phyloP scores from a whole-genome alignment of 2,113 vertebrate genomes.

The Dinomys branickii region DNA sequence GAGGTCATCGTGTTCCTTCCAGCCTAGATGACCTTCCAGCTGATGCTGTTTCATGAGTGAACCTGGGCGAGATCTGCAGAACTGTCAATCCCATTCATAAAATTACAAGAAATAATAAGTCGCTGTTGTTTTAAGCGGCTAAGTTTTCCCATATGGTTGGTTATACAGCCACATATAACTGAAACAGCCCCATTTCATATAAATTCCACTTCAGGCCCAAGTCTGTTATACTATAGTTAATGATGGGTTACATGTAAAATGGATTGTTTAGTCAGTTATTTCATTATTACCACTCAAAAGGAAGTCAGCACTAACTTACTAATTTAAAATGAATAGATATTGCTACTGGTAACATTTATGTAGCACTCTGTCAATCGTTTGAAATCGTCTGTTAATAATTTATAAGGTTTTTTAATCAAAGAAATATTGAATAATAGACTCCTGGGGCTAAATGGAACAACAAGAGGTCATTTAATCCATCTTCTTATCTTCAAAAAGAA shows the following conservation, averaged over 20 bases:
- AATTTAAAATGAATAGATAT: slow-evolving; percentile 75
- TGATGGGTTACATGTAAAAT: slow-evolving; percentile 34
- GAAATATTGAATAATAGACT: slow-evolving; percentile 68
- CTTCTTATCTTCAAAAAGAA: slow-evolving; percentile 58
- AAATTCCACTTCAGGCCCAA: slow-evolving; percentile 37
- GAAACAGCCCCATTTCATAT: not conserved
- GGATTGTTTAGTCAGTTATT: slow-evolving; percentile 59
- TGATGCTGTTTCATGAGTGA: not conserved
- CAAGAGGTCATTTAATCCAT: slow-evolving; percentile 59
- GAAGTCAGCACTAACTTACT: slow-evolving; percentile 67
- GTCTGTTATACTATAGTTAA: not conserved
- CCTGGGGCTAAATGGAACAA: slow-evolving; percentile 51
- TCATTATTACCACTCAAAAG: slow-evolving; percentile 65
- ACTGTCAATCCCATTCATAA: not conserved
- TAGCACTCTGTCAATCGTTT: slow-evolving; percentile 69
- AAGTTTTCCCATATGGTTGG: not conserved
- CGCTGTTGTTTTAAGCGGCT: not conserved
- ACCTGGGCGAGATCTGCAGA: not conserved
- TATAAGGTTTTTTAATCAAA: slow-evolving; percentile 74
- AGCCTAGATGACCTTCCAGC: not conserved
- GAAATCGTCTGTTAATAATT: slow-evolving; percentile 77
- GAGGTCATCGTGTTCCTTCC: not conserved
- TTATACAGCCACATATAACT: slow-evolving; percentile 26
- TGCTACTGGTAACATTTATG: slow-evolving; percentile 59
- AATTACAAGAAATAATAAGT: slow-evolving; percentile 4